Evolutionary conservation across 2,888 invertebrate genomes (phyloP), one percentile per base, ranked within the genome.

Genomic region (Papilio protenor): DNA sequence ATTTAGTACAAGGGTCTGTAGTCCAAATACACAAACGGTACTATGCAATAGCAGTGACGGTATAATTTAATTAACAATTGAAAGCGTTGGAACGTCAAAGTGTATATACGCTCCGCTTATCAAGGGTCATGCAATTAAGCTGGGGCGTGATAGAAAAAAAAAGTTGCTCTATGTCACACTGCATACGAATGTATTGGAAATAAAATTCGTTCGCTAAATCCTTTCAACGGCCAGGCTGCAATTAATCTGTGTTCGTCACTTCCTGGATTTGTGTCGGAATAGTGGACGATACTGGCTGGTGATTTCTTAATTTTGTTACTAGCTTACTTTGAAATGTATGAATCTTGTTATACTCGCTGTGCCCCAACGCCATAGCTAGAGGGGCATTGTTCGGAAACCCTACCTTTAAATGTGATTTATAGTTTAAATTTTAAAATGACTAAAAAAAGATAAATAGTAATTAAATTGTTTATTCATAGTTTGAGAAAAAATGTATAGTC

Each of bases 111-210:
- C 27, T 76, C 40, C 49, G 71, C 27, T 76, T n/a, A 76, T 70
- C 76, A 71, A 49, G 59, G 70, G 47, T 16, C 47, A 12, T 14
- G 59, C 72, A 72, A 76, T 76, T 72, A 76, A 61, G 27, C 69
- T 69, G 45, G 23, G 27, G 16, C 27, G 49, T 23, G 21, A 33
- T 52, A 21, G 21, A 33, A 75, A 75, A 66, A 49, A 64, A 52
- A 18, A 64, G 27, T 47, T 74, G 1, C 66, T 69, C 21, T 69
- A 69, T n/a, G 40, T 47, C n/a, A 11, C 74, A 33, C 75, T 75
- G 33, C 75, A 33, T 52, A 14, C 66, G 66, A 64, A 64, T 47
- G 27, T 12, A 66, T 75, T 21, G 33, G n/a, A 10, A 5, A 27
- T 27, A 61, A 49, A 23, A 66, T 18, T n/a, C 75, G 52, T 45